Evolutionary conservation across 2,888 invertebrate species (phyloP), one percentile per base, ranked within the genome.

Genomic region (Ochropleura plecta): DNA sequence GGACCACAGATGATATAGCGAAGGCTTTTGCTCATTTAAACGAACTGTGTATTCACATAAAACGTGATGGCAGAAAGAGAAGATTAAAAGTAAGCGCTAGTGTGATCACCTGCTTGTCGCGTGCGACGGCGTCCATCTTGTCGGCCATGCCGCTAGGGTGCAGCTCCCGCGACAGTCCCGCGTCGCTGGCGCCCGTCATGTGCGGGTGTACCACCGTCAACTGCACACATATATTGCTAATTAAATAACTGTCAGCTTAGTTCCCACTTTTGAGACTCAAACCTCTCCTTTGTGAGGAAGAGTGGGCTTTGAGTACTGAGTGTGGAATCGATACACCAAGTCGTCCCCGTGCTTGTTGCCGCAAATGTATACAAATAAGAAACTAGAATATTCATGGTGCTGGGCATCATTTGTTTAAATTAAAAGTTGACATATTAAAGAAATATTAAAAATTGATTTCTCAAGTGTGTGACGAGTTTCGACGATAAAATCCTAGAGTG

Each of bases 161-260:
- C 78, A 97, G 94, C 59, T 97, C 94, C 73, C 95, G 97, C 0
- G 95, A 90, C 76, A 95, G 92, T 0, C 93, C 95, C 1, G 93
- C 93, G 46, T 93, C 92, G 0, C 95, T 94, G 30, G 94, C 96
- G 3, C 94, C 94, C 62, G 96, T 95, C 90, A 97, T 97, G 90
- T 98, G 98, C 0, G 99, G 99, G 96, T 99, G 99, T 81, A 99
- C 98, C 66, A 99, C 99, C 0, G 99, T 99, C 87, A 99, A 92
- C 98, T 97, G 92, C 0, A 51, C 46, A 51, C 53, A 30, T 6
- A 5, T 3, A 1, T 16, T n/a, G 12, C 1, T 40, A 1, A 10
- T 51, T 59, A 8, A 5, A 16, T 51, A 9, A n/a, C 5, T n/a
- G 3, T 53, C 9, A 53, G 18, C n/a, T 2, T n/a, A 53, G 5